Percentiles rank a stretch among this genome's conserved stretches.
Evolutionary conservation across 2,797 vertebrate species (phyloP).

Genomic region (Sitta carolinensis): DNA sequence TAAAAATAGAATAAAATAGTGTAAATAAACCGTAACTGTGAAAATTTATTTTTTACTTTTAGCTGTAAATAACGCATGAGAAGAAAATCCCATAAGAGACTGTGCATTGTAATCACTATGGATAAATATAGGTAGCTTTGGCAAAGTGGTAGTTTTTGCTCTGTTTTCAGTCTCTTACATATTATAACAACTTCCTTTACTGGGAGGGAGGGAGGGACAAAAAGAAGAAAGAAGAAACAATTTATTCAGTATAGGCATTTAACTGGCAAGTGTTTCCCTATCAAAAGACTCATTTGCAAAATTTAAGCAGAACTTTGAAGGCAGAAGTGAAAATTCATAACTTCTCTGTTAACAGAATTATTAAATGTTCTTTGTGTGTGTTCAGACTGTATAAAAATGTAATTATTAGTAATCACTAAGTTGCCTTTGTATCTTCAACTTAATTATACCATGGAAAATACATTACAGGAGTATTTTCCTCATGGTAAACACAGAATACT

Average conservation of each 20-base stretch:
- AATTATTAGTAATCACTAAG: background rate
- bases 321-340: background rate
- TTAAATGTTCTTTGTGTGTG: background rate
- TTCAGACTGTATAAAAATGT: background rate
- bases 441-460: background rate
- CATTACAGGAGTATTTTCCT: background rate
- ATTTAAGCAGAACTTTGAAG: background rate
- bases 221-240: background rate
- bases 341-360: background rate
- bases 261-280: background rate
- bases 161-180: background rate
- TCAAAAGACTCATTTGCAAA: background rate
- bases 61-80: background rate
- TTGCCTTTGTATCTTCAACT: background rate
- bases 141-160: background rate
- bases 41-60: background rate
- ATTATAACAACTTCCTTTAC: background rate
- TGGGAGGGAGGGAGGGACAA: background rate
- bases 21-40: background rate
- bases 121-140: background rate
- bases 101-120: background rate
- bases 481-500: background rate
- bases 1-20: background rate
- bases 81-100: background rate
- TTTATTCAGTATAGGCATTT: background rate